A percentile compares a stretch with the other conserved stretches of the same genome.
These are phyloP conservation scores for Albula glossodonta DNA, from an alignment of 2,113 vertebrate genomes.

Conservation along the genomic window DNA sequence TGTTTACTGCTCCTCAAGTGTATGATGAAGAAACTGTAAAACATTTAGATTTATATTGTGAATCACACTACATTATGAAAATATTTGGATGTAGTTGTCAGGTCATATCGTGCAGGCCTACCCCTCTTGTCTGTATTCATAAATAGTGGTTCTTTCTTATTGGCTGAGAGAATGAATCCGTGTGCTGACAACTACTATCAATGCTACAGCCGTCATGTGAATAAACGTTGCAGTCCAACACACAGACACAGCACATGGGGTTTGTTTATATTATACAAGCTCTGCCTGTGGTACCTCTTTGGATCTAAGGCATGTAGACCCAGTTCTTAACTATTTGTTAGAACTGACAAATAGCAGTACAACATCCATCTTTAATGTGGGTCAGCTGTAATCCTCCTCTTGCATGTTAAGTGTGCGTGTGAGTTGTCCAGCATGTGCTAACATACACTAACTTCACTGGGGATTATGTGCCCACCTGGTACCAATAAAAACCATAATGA, in stretches of 20 bases:
- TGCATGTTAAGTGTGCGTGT: neutral
- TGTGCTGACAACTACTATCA: no score
- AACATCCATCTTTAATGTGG: neutral
- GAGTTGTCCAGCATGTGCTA: neutral
- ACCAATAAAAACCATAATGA: slow-evolving; percentile 39
- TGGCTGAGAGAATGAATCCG: no score
- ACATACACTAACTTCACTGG: neutral
- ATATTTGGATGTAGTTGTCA: no score
- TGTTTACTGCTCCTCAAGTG: no score
- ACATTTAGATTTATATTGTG: no score
- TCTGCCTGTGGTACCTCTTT: neutral
- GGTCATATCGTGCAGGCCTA: no score
- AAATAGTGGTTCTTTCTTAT: no score
- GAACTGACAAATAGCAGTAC: neutral
- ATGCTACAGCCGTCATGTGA: no score
- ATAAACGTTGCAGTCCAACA: neutral
- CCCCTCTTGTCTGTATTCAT: no score
- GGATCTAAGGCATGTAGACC: neutral
- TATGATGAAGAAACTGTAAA: no score
- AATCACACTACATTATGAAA: no score
- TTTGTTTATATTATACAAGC: neutral
- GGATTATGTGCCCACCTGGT: slow-evolving; percentile 41
- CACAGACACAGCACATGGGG: neutral
- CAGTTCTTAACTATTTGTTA: neutral
- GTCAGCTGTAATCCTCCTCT: neutral